Conservation (phyloP, 1,140 invertebrate species). For the Heterodera carotae region DNA sequence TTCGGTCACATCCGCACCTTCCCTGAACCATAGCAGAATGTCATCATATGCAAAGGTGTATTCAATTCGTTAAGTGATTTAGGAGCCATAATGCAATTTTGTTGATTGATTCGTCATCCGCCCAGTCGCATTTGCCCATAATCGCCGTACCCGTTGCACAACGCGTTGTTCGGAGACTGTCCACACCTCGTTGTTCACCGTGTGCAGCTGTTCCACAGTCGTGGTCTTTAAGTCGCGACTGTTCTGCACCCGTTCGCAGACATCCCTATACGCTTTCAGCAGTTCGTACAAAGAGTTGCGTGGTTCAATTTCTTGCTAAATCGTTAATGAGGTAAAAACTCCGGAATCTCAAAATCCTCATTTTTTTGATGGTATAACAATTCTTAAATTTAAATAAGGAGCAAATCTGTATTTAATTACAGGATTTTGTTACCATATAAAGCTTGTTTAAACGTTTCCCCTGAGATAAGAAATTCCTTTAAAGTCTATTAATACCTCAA, state of each 20-base stretch:
- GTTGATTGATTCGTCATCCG: too few species aligned
- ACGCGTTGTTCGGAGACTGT: conserved; percentile 44
- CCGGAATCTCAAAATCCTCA: too few species aligned
- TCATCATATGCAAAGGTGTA: too few species aligned
- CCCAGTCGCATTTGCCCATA: conserved; percentile 8
- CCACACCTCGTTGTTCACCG: conserved; percentile 48
- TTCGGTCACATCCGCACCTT: conserved; percentile 45
- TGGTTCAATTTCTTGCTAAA: conserved; percentile 48
- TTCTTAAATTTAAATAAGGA: conserved; percentile 32
- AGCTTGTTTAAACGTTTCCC: too few species aligned
- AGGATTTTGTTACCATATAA: too few species aligned
- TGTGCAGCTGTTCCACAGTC: conserved; percentile 5
- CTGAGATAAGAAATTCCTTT: not conserved
- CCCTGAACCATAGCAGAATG: conserved; percentile 27
- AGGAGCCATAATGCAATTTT: too few species aligned
- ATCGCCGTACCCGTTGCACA: conserved; percentile 28
- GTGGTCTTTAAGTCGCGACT: conserved; percentile 36
- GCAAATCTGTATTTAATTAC: conserved; percentile 10
- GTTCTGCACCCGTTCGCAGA: conserved; percentile 41
- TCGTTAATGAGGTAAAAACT: too few species aligned
- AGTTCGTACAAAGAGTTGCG: conserved; percentile 38
- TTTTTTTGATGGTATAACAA: too few species aligned
- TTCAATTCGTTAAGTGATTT: too few species aligned
- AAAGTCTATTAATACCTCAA: conserved; percentile 25
- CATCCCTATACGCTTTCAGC: conserved; percentile 36